Evolutionary conservation across 2,113 vertebrate genomes (phyloP), one percentile per base, ranked within the genome.

Genomic region (Brachypodius melanocephalos): DNA sequence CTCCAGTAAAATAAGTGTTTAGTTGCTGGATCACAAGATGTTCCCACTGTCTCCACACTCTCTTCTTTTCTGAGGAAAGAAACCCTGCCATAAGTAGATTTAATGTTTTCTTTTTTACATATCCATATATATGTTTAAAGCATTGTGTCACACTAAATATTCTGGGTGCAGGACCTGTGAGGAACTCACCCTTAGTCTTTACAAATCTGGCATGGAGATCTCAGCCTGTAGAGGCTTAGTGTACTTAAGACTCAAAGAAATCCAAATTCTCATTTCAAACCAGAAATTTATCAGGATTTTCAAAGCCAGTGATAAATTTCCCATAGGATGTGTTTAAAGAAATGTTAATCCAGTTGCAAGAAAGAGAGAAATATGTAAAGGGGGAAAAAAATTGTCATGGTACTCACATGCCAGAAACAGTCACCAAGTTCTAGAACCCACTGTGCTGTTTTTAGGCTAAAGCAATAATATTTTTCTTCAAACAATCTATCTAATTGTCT

Each of bases 1-100:
- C 22, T 43, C 14, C 66, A 90, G n/a, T 24, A 72, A 72, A 85
- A 57, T 31, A 8, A 43, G 2, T 63, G 3, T 55, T 72, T 26
- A 71, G 12, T 21, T 82, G 11, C 43, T 21, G 29, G 2, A 54
- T 48, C 42, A 68, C 10, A 57, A 49, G 77, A 38, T 28, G 6
- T 21, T 66, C 28, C 57, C n/a, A 58, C 3, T 0, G 0, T 9
- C 20, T 52, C 8, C 2, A 8, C 17, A 6, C 8, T 74, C 1
- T 55, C 68, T 49, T 52, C 6, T 34, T 36, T 66, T 88, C 52
- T 38, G 12, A 59, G 72, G 31, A 58, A 4, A 38, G 2, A 81
- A 84, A 38, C 42, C 15, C 10, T 34, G 15, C 10, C 29, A 58
- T 28, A 45, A 22, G 4, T 8, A 57, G 32, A 81, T 54, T 9